Evolutionary conservation across 2,113 vertebrate genomes (phyloP).

Genomic region (Turdus rufiventris): DNA sequence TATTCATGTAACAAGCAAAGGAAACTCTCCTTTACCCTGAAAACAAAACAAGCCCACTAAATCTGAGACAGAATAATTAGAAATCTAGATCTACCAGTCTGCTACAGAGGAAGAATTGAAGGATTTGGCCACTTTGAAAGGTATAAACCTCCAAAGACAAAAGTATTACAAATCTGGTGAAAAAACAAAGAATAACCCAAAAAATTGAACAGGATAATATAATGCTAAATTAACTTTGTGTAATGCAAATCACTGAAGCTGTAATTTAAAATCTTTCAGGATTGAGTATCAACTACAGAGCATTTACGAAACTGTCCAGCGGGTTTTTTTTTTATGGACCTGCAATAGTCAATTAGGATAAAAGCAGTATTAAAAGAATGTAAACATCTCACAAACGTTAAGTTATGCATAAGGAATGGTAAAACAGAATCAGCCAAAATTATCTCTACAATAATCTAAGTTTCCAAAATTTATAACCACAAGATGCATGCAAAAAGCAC

Average conservation of each 20-base stretch:
- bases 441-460: not conserved
- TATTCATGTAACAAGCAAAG: not conserved
- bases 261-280: not conserved
- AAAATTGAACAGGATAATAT: not conserved
- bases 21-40: not conserved
- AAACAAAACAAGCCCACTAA: not conserved
- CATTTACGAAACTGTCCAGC: not conserved
- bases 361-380: not conserved
- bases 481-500: not conserved
- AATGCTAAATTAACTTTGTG: not conserved
- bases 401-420: not conserved
- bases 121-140: not conserved
- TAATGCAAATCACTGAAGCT: not conserved
- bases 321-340: not conserved
- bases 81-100: not conserved
- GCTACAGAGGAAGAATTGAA: not conserved
- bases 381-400: not conserved
- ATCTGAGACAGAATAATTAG: not conserved
- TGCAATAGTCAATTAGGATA: not conserved
- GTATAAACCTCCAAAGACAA: not conserved
- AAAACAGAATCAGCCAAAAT: not conserved
- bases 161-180: not conserved
- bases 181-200: not conserved
- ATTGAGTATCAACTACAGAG: not conserved
- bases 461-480: not conserved